These are phyloP conservation scores for Microplitis mediator DNA, from an alignment of 1,140 invertebrate species.

Conservation along the genomic window DNA sequence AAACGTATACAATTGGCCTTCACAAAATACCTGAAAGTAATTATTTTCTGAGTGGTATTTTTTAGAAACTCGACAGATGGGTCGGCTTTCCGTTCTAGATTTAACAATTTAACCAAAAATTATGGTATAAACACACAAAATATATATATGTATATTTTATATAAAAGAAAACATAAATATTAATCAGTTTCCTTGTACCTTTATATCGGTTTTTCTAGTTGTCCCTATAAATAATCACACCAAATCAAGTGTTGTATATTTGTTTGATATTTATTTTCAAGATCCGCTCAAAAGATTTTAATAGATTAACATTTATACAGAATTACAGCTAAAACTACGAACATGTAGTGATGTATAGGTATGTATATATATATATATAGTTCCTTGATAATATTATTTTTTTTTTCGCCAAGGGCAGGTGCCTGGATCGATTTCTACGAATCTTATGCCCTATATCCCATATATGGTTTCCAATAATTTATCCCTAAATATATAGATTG, in stretches of 20 bases:
- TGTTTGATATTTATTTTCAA: no score
- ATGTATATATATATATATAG: no score
- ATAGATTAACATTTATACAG: neutral
- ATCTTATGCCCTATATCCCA: neutral
- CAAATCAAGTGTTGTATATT: no score
- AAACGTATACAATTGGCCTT: conserved; percentile 10
- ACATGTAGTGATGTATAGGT: neutral
- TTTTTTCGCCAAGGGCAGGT: conserved; percentile 12
- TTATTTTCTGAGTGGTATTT: neutral
- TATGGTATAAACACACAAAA: neutral
- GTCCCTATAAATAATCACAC: no score
- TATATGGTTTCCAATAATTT: conserved; percentile 15
- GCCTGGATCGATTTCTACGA: conserved; percentile 4
- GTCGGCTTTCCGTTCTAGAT: conserved; percentile 5
- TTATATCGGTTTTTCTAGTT: no score
- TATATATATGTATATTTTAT: neutral
- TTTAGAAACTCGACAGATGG: neutral
- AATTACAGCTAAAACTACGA: neutral
- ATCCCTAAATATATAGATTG: conserved; percentile 21
- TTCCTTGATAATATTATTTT: neutral
- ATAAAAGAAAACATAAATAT: no score
- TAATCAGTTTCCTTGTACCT: no score
- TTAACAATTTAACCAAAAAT: neutral
- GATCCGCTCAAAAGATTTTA: neutral
- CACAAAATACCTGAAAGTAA: neutral